phyloP scores from a whole-genome alignment of 2,888 invertebrate genomes.

The Meloe dianella region DNA sequence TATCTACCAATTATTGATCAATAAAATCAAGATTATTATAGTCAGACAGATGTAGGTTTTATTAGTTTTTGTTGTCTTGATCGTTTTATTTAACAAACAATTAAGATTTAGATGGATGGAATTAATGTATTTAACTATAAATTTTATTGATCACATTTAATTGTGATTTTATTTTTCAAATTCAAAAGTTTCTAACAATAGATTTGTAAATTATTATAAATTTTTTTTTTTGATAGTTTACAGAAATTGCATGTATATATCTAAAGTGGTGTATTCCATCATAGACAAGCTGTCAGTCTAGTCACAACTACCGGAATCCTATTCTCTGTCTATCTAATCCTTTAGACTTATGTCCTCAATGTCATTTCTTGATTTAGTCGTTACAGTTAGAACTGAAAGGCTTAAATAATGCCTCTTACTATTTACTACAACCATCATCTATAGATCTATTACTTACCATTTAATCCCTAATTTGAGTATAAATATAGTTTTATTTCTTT shows the following conservation, averaged over 20 bases:
- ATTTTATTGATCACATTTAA: neutral
- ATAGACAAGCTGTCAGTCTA: constrained; percentile 10
- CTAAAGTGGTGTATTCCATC: too few species aligned
- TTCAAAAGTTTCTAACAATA: too few species aligned
- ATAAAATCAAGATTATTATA: constrained; percentile 51
- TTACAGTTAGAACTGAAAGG: constrained; percentile 31
- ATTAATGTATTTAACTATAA: neutral
- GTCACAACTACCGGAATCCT: constrained; percentile 29
- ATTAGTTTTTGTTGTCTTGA: constrained; percentile 38
- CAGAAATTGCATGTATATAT: too few species aligned
- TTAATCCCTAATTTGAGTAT: neutral
- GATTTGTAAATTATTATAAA: too few species aligned
- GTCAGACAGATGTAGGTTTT: constrained; percentile 40
- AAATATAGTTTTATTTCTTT: neutral
- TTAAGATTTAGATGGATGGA: neutral
- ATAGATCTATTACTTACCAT: constrained; percentile 15
- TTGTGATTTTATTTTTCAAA: too few species aligned
- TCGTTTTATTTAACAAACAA: neutral
- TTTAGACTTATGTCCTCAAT: constrained; percentile 42
- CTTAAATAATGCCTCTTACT: constrained; percentile 25
- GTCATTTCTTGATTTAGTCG: constrained; percentile 47
- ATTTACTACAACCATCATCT: constrained; percentile 19
- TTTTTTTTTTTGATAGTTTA: too few species aligned
- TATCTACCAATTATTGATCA: constrained; percentile 54
- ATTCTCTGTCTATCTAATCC: constrained; percentile 40